phyloP scores from a whole-genome alignment of 2,113 vertebrate species.

The Protobothrops flavoviridis region DNA sequence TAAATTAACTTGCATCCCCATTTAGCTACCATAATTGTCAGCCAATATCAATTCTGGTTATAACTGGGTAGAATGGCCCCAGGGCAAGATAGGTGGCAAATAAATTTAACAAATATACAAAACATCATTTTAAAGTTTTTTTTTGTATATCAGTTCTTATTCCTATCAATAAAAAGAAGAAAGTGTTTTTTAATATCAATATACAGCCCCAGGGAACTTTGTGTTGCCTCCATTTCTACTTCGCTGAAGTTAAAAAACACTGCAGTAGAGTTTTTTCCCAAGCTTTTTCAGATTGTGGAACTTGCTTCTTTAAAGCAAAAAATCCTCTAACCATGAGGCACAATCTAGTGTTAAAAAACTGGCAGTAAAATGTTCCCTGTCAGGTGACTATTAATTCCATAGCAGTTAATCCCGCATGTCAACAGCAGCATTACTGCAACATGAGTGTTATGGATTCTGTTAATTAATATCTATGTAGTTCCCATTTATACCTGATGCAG shows the following conservation, averaged over 20 bases:
- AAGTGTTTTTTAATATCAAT: neutral
- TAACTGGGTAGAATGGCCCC: neutral
- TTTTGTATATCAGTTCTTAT: neutral
- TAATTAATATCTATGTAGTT: neutral
- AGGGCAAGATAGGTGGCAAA: too few relatives aligned
- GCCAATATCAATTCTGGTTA: neutral
- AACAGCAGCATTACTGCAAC: neutral
- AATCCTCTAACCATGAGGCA: neutral
- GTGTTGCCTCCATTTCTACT: neutral
- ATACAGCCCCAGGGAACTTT: neutral
- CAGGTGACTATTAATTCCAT: neutral
- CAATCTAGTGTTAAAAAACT: neutral
- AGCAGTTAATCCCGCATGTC: neutral
- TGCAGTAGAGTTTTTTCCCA: neutral
- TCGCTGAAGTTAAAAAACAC: neutral
- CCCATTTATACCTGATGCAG: neutral
- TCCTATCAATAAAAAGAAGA: neutral
- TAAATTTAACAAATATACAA: neutral
- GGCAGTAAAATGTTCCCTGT: neutral
- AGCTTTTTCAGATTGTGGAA: neutral
- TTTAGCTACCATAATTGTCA: neutral
- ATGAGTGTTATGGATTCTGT: neutral
- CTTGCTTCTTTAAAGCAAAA: neutral
- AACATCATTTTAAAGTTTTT: neutral
- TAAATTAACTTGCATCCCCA: neutral